These are phyloP conservation scores for Trachelipus rathkii DNA, from an alignment of 1,140 invertebrate species.

Conservation along the genomic window DNA sequence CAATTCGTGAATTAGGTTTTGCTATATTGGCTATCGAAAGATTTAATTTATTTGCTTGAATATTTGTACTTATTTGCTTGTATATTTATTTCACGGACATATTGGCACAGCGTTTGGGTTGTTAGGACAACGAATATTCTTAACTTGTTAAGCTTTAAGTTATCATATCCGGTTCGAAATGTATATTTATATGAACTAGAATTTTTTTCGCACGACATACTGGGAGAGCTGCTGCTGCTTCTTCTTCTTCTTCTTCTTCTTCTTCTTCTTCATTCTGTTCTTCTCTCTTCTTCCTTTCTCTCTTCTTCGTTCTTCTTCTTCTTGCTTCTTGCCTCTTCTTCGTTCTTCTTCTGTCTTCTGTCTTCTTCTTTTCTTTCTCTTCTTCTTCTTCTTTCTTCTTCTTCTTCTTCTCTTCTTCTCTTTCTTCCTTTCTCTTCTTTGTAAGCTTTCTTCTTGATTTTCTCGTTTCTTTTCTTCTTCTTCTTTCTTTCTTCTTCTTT, in stretches of 20 bases:
- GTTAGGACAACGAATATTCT: too few relatives aligned
- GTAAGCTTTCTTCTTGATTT: not conserved
- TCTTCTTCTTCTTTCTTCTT: not conserved
- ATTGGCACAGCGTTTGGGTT: too few relatives aligned
- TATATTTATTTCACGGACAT: too few relatives aligned
- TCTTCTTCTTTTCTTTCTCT: slow-evolving; percentile 8
- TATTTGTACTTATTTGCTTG: too few relatives aligned
- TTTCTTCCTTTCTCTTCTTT: not conserved
- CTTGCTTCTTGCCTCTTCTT: not conserved
- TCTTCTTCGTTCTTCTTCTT: slow-evolving; percentile 1
- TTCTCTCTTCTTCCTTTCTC: too few relatives aligned
- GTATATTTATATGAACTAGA: not conserved
- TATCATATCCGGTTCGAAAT: not conserved
- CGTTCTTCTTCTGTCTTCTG: not conserved
- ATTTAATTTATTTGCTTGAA: too few relatives aligned
- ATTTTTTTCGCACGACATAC: not conserved
- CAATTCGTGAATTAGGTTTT: too few relatives aligned
- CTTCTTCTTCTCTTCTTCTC: slow-evolving; percentile 1
- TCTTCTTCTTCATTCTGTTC: too few relatives aligned
- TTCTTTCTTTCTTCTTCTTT: not conserved
- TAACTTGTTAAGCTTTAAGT: not conserved
- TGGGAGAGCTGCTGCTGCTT: not conserved
- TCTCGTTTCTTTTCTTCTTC: slow-evolving; percentile 3
- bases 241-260: too few relatives aligned
- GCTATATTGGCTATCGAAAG: too few relatives aligned